Base-by-base conservation (phyloP, 2,113 vertebrate genomes). In the Hemiprocne comata region DNA sequence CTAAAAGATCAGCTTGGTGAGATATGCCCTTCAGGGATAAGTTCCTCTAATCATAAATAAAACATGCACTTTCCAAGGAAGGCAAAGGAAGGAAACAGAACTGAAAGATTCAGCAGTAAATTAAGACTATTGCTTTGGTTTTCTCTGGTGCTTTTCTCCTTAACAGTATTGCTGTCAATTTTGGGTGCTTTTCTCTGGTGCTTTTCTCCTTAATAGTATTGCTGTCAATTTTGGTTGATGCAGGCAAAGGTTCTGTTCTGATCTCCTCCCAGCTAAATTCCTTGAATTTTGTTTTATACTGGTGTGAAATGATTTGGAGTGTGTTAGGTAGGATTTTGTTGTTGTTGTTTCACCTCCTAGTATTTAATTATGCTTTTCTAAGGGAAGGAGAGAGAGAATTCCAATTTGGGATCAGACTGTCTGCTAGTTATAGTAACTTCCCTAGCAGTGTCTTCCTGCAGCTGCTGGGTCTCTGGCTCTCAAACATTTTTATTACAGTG, bases 1-100 rank as follows among this genome's bases (percentile, higher is more conserved):
- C 62, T 91, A 69, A 53, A 89, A 96, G 84, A 93, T 85, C n/a
- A 81, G 67, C 84, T 85, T 87, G 87, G 58, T 69, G 81, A 91
- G 84, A 73, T 23, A 5, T 97, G 93, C 84, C 94, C 94, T 96
- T 97, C 93, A 95, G 89, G 94, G 86, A 20, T 90, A 91, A 78
- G 70, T 94, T 96, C 48, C 70, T 84, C 67, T 76, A 33, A 66
- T 78, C 66, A 82, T 95, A 89, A 96, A 95, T 96, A 96, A 95
- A 96, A 87, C 77, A 96, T 92, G 74, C 0, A 1, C 65, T 87
- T 94, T 72, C 46, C 84, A 91, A 91, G 62, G 81, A 90, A 84
- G 55, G 29, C 55, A 66, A 77, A 81, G 51, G 65, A 75, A 94
- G 80, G 84, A 82, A 92, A 57, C 34, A 48, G 82, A 96, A 96